Conservation (phyloP, 64 coral and sea anemone genomes). For the Hydrozoanthus tunicans region DNA sequence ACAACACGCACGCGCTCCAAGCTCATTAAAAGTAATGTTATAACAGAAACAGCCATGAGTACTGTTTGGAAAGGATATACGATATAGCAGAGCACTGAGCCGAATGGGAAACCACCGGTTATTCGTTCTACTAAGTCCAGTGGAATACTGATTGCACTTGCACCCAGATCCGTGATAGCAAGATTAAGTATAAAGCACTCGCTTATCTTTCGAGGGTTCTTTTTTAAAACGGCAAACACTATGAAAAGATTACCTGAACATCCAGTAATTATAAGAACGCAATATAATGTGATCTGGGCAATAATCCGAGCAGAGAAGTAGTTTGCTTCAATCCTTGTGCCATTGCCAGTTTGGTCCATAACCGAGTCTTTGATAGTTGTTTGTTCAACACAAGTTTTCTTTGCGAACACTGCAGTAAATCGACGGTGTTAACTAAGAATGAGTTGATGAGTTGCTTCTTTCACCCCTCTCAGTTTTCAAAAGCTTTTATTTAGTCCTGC, state of each 20-base stretch:
- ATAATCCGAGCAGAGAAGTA: neutral
- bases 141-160: conserved; percentile 81
- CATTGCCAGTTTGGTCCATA: conserved; percentile 21
- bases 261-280: conserved; percentile 64
- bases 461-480: too few species aligned
- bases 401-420: too few species aligned
- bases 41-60: conserved; percentile 88
- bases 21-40: conserved; percentile 90
- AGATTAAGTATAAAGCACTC: conserved; percentile 90
- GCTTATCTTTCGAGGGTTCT: conserved; percentile 63
- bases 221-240: conserved; percentile 61
- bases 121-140: conserved; percentile 78
- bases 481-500: too few species aligned
- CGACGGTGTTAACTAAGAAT: too few species aligned
- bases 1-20: conserved; percentile 82
- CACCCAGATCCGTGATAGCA: conserved; percentile 80
- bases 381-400: too few species aligned
- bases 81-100: conserved; percentile 76
- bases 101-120: conserved; percentile 71
- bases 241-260: conserved; percentile 74
- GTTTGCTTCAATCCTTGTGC: neutral
- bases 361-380: neutral
- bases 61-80: conserved; percentile 91
- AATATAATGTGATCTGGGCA: conserved; percentile 54
- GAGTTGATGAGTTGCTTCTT: too few species aligned